Conservation (phyloP, 2,888 invertebrate genomes). For the Epistrophe eligans region DNA sequence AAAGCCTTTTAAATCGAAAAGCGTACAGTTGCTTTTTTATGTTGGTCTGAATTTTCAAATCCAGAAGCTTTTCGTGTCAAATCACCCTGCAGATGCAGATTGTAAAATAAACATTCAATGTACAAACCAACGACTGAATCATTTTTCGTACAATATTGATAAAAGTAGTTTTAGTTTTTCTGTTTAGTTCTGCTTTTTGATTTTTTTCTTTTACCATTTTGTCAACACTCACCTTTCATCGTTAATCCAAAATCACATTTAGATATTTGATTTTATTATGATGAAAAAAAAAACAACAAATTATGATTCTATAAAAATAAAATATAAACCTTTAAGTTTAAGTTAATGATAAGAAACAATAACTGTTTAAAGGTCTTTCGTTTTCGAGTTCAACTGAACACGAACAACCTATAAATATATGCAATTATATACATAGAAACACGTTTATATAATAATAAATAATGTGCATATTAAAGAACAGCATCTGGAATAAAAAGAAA, state of each 20-base stretch:
- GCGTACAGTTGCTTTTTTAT: not conserved
- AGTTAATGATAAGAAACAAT: slow-evolving; percentile 13
- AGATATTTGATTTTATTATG: slow-evolving; percentile 1
- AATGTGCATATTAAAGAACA: slow-evolving; percentile 41
- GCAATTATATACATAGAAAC: slow-evolving; percentile 41
- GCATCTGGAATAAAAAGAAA: slow-evolving; percentile 63
- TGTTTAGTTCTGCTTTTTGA: not conserved
- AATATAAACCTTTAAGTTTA: slow-evolving; percentile 5
- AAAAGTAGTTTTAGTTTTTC: not conserved
- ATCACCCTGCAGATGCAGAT: not conserved
- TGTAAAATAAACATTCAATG: not conserved
- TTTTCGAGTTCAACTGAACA: slow-evolving; percentile 41
- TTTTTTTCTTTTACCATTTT: not conserved
- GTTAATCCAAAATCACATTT: not conserved
- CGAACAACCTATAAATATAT: slow-evolving; percentile 9
- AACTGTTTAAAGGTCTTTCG: slow-evolving; percentile 44
- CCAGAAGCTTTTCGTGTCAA: not conserved
- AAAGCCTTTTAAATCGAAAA: slow-evolving; percentile 1
- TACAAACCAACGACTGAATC: slow-evolving; percentile 15
- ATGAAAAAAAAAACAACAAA: not conserved
- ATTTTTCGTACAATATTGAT: not conserved
- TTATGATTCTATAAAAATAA: not conserved
- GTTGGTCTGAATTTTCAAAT: not conserved
- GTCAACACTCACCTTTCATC: not conserved
- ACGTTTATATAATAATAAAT: slow-evolving; percentile 49